phyloP scores from a whole-genome alignment of 2,888 invertebrate species.

The Aphodius granarius region DNA sequence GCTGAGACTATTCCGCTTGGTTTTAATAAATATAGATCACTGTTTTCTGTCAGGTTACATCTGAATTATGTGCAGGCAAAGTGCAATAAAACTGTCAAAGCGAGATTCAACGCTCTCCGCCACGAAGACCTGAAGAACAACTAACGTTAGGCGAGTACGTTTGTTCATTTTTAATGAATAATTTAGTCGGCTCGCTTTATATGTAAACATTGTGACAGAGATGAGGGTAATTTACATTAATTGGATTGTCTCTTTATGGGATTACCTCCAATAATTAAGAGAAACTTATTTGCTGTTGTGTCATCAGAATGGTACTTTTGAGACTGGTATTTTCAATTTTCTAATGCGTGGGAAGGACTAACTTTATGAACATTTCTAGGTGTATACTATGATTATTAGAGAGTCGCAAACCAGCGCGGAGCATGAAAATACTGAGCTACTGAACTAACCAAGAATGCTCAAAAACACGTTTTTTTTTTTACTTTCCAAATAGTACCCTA shows the following conservation, averaged over 20 bases:
- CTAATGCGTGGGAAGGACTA: background rate
- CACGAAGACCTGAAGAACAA: background rate
- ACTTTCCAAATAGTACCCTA: too few species aligned
- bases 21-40: conserved; percentile 43
- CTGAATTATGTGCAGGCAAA: conserved; percentile 38
- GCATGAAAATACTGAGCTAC: too few species aligned
- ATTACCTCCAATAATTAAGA: background rate
- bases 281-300: background rate
- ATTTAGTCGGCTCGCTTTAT: background rate
- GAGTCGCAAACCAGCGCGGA: too few species aligned
- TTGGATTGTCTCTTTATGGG: background rate
- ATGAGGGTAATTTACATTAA: background rate
- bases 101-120: background rate
- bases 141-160: background rate
- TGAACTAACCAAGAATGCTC: too few species aligned
- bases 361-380: background rate
- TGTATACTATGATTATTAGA: too few species aligned
- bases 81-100: conserved; percentile 32
- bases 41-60: conserved; percentile 39
- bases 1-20: background rate
- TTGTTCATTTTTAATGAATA: background rate
- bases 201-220: conserved; percentile 2
- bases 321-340: background rate
- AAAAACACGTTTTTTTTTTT: too few species aligned
- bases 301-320: background rate